Evolutionary conservation across 37 sponge, comb jelly and placozoan species (phyloP).

Genomic region (Hormiphora californensis): DNA sequence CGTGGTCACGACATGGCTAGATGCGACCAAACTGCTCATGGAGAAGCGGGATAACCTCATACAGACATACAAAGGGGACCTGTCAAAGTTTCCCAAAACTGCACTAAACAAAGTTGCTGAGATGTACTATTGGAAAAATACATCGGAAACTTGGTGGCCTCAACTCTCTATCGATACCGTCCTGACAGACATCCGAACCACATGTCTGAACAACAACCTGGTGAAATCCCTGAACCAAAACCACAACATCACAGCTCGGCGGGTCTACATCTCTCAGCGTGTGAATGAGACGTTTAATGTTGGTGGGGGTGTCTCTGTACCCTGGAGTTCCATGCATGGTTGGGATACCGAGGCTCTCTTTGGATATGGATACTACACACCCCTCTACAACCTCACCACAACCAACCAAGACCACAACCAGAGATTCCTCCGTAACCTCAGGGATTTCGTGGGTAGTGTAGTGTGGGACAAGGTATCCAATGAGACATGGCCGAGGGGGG

Average conservation of each 20-base stretch:
- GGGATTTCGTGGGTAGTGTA: no score
- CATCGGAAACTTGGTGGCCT: slow-evolving; percentile 1
- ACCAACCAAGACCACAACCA: no score
- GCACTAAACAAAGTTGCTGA: no score
- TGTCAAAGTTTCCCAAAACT: no score
- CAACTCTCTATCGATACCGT: slow-evolving; percentile 14
- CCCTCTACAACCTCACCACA: no score
- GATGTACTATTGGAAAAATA: no score
- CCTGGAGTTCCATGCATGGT: slow-evolving; percentile 1
- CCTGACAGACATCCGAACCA: slow-evolving; percentile 13
- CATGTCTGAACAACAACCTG: slow-evolving; percentile 22
- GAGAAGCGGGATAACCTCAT: not conserved
- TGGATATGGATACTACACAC: not conserved
- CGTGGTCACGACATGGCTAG: not conserved
- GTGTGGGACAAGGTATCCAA: no score
- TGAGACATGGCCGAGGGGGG: no score
- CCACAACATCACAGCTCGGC: not conserved
- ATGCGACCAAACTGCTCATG: not conserved
- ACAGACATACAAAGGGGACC: no score
- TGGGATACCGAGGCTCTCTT: slow-evolving; percentile 52
- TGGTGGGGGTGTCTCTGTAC: not conserved
- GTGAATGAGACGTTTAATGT: not conserved
- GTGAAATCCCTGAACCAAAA: not conserved
- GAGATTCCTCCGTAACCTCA: no score
- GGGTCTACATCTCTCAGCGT: not conserved